These are phyloP conservation scores for Syritta pipiens DNA, from an alignment of 2,888 invertebrate species.

Conservation along the genomic window DNA sequence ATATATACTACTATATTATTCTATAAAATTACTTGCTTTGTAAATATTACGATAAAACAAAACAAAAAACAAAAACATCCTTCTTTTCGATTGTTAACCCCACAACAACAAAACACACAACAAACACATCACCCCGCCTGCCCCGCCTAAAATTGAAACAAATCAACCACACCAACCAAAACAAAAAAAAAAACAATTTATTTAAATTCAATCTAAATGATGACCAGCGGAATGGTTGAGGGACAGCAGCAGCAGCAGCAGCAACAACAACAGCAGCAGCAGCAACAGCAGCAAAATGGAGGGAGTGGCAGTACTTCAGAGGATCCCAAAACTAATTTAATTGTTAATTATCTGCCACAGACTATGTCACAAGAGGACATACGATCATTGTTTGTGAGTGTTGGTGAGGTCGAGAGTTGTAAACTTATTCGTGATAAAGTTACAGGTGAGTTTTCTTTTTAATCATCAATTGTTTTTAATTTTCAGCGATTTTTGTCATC, in stretches of 20 bases:
- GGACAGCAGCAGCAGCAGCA: slow-evolving; percentile 86
- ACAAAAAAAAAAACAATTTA: too few relatives aligned
- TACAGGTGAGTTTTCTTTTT: slow-evolving; percentile 88
- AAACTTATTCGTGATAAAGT: slow-evolving; percentile 98
- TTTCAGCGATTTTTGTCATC: too few relatives aligned
- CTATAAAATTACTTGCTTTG: slow-evolving; percentile 40
- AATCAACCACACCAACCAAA: too few relatives aligned
- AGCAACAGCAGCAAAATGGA: slow-evolving; percentile 75
- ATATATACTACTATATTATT: slow-evolving; percentile 13
- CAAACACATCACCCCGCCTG: slow-evolving; percentile 4
- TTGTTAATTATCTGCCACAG: slow-evolving; percentile 97
- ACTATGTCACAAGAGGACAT: slow-evolving; percentile 97
- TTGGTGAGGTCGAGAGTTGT: slow-evolving; percentile 98
- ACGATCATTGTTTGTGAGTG: slow-evolving; percentile 94
- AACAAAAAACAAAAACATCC: slow-evolving; percentile 12
- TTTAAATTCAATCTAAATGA: slow-evolving; percentile 69
- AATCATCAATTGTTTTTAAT: too few relatives aligned
- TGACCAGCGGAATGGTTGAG: slow-evolving; percentile 80
- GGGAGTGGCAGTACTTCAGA: slow-evolving; percentile 72
- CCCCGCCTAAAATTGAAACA: too few relatives aligned
- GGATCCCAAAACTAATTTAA: slow-evolving; percentile 96
- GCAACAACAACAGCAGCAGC: slow-evolving; percentile 79
- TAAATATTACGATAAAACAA: slow-evolving; percentile 13
- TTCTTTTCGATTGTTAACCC: slow-evolving; percentile 34
- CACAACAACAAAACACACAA: slow-evolving; percentile 18